These are phyloP conservation scores for Cercopithecus hamlyni DNA, from an alignment of 2,797 vertebrate genomes.

Conservation along the genomic window DNA sequence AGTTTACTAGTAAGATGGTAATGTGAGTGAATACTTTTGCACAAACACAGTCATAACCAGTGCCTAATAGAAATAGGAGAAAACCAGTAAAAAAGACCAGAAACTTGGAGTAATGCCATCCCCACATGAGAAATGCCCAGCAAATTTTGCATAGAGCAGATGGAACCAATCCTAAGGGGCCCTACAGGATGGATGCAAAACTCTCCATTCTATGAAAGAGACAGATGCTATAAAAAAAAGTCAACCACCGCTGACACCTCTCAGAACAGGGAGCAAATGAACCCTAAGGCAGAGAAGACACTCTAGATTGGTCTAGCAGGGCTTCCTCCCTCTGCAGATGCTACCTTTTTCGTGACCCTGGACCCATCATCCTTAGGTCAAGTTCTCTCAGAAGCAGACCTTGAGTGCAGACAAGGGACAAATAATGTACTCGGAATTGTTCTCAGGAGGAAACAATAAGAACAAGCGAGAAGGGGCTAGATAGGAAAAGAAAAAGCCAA, in stretches of 20 bases:
- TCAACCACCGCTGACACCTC: background rate
- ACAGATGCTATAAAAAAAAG: background rate
- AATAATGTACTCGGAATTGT: background rate
- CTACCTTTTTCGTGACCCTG: background rate
- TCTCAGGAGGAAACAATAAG: background rate
- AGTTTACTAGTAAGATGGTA: background rate
- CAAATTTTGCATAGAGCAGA: background rate
- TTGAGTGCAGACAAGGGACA: background rate
- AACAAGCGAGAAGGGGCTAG: background rate
- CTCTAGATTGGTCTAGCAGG: too few species aligned
- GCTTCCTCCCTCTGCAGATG: too few species aligned
- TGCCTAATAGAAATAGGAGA: background rate
- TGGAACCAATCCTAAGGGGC: background rate
- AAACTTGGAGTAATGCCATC: background rate
- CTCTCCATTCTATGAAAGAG: background rate
- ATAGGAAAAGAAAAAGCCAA: background rate
- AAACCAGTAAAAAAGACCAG: background rate
- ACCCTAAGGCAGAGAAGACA: accelerated
- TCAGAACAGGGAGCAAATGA: background rate
- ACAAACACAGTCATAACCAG: background rate
- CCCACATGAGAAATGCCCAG: background rate
- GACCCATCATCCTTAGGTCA: background rate
- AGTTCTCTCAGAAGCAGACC: background rate
- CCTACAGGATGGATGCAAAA: background rate
- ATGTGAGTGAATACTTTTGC: background rate